Conservation (phyloP, 2,797 vertebrate species). For the Spheniscus humboldti region DNA sequence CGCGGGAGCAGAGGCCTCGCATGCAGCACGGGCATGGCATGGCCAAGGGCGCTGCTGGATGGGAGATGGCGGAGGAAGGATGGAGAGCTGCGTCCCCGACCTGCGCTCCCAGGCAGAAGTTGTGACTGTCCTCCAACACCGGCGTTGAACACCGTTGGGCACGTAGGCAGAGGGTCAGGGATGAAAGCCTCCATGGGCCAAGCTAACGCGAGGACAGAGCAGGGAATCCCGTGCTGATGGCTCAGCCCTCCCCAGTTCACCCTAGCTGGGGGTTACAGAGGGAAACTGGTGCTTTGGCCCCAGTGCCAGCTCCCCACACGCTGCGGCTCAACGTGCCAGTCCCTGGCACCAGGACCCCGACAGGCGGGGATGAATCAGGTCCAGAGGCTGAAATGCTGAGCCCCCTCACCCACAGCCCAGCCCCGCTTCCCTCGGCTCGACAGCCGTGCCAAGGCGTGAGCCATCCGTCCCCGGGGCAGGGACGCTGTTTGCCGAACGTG, state of each 20-base stretch:
- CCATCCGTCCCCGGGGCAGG: neutral
- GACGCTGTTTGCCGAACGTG: neutral
- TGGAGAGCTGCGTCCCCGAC: neutral
- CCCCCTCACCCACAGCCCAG: neutral
- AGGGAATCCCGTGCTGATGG: neutral
- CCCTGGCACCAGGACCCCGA: neutral
- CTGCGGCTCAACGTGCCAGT: neutral
- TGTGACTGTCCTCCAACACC: neutral
- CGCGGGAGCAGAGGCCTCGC: neutral
- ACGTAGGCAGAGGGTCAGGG: neutral
- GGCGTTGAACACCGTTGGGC: fast-evolving
- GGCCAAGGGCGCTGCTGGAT: fast-evolving
- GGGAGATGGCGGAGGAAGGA: neutral
- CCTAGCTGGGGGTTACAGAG: neutral
- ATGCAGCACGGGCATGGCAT: fast-evolving
- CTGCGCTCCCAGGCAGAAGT: fast-evolving
- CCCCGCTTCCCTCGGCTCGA: neutral
- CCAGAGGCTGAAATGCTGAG: neutral
- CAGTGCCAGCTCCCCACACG: neutral
- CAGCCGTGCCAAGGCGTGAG: neutral
- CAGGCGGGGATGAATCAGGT: fast-evolving
- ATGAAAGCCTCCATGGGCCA: fast-evolving
- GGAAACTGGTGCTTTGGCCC: neutral
- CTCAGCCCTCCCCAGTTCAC: neutral
- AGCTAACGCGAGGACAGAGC: neutral